phyloP scores from a whole-genome alignment of 2,888 invertebrate genomes.

The Yponomeuta malinellus region DNA sequence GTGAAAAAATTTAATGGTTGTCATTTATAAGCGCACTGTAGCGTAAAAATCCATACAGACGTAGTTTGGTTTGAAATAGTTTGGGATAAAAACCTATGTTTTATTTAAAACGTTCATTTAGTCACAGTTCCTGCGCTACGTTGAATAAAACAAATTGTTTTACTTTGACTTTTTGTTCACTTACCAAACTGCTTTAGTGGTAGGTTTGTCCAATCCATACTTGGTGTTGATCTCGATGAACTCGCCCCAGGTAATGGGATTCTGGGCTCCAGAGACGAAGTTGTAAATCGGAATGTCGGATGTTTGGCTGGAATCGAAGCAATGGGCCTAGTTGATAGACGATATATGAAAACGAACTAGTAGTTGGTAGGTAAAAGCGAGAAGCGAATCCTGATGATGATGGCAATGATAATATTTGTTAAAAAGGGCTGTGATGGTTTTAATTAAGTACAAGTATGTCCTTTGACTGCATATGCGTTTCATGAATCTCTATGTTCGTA shows the following conservation, averaged over 20 bases:
- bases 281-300: conserved; percentile 84
- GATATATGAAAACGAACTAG: not conserved
- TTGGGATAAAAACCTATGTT: too few species aligned
- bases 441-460: too few species aligned
- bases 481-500: too few species aligned
- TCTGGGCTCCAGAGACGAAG: conserved; percentile 88
- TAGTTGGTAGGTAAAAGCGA: not conserved
- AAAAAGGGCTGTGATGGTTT: too few species aligned
- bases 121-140: too few species aligned
- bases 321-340: not conserved
- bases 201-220: conserved; percentile 74
- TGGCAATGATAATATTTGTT: too few species aligned
- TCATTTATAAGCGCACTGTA: too few species aligned
- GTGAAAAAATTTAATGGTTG: too few species aligned
- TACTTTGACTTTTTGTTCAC: conserved; percentile 34
- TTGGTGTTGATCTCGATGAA: conserved; percentile 76
- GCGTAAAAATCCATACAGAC: too few species aligned
- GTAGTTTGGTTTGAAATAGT: not conserved
- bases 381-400: not conserved
- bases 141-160: too few species aligned
- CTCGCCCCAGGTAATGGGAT: conserved; percentile 87
- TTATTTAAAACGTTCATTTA: too few species aligned
- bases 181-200: conserved; percentile 81
- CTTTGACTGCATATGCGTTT: too few species aligned
- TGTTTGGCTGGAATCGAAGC: conserved; percentile 50